Percentiles rank a stretch among this genome's conserved stretches.
Conservation (phyloP, 2,888 invertebrate species). For the Leptopilina drosophilae region DNA sequence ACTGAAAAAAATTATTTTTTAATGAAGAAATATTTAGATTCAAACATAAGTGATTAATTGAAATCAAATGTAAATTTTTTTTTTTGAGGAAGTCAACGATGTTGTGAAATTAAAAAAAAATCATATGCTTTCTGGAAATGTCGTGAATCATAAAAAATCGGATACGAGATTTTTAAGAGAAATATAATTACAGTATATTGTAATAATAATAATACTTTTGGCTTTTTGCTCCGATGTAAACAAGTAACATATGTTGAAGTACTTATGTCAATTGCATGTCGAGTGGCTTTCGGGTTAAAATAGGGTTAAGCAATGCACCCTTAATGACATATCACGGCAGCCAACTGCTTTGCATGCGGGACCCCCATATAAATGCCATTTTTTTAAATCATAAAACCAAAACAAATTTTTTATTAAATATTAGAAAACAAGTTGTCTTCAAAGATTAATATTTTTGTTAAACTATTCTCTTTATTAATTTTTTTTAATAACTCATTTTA, state of each 20-base stretch:
- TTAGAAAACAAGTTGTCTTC: neutral
- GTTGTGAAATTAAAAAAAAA: too few relatives aligned
- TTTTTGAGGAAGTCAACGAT: too few relatives aligned
- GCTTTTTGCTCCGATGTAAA: slow-evolving; percentile 36
- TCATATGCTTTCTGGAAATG: neutral
- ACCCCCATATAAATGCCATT: neutral
- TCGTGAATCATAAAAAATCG: neutral
- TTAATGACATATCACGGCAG: slow-evolving; percentile 62
- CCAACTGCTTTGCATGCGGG: slow-evolving; percentile 45
- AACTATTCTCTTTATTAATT: too few relatives aligned
- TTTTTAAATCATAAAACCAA: neutral
- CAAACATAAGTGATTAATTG: too few relatives aligned
- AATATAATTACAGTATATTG: slow-evolving; percentile 1
- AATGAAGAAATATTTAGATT: too few relatives aligned
- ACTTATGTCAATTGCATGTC: slow-evolving; percentile 54
- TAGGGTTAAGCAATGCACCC: slow-evolving; percentile 70
- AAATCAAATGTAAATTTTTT: too few relatives aligned
- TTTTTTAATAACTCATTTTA: too few relatives aligned
- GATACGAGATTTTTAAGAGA: neutral
- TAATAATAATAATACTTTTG: neutral
- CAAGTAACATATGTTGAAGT: slow-evolving; percentile 60
- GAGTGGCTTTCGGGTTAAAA: slow-evolving; percentile 49
- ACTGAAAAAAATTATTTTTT: too few relatives aligned
- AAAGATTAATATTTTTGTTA: too few relatives aligned
- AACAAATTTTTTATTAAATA: neutral